Evolutionary conservation across 2,888 invertebrate genomes (phyloP), one percentile per base, ranked within the genome.

Genomic region (Lepetodrilus schrolli): DNA sequence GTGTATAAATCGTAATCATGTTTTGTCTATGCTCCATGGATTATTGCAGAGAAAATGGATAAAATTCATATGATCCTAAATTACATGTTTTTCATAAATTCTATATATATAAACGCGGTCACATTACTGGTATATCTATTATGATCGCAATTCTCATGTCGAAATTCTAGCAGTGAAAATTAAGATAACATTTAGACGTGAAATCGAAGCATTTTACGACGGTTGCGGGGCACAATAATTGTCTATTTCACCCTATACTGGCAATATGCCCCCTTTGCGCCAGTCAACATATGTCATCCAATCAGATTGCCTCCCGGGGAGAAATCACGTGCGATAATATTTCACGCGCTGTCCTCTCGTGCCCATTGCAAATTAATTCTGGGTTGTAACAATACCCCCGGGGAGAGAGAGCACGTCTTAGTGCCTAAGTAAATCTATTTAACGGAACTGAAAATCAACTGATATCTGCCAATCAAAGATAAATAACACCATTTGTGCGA

Each of bases 271-370:
- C n/a, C 48, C 23, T 37, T 13, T 34, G 49, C 37, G 50, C 49
- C 26, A 26, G 58, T 58, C 58, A 58, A 58, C 26, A 58, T 17
- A 26, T 58, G 58, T 58, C 58, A 58, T 30, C 30, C 58, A 58
- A 58, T 58, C 58, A 58, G 58, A 13, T 34, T 7, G 34, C 30
- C 30, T 30, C 58, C 58, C 34, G 70, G 34, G 26, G 43, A 49
- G 49, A 49, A 49, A 34, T 70, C 70, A 70, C 70, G 70, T 70
- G 70, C 70, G 70, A 70, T 70, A 70, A 70, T 70, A 70, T 70
- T 70, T 70, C 70, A 50, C 70, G 34, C 50, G 49, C 21, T 21
- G 49, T 21, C 49, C 37, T 38, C 47, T 68, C 50, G 70, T 36
- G 70, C 30, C 30, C 49, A 20, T 50, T 17, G 50, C 70, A 70